Evolutionary conservation across 2,797 vertebrate species (phyloP).

Genomic region (Leptatherina wallacei): DNA sequence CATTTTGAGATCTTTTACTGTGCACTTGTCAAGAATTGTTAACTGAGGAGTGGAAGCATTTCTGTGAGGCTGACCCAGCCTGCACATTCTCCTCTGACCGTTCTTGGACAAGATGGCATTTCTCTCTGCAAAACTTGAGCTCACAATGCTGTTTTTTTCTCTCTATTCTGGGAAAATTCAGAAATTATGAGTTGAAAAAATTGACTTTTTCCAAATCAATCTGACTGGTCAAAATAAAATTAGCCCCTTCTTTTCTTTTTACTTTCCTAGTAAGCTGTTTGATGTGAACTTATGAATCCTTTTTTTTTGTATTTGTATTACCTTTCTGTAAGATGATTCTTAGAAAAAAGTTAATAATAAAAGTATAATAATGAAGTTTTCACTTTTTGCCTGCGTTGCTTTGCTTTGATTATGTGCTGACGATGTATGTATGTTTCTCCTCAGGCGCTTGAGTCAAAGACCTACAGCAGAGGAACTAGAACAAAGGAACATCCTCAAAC

Average conservation of each 20-base stretch:
- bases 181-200: neutral
- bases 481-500: slow-evolving; percentile 98
- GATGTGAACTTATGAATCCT: neutral
- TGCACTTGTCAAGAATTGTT: neutral
- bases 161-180: neutral
- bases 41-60: slow-evolving; percentile 1
- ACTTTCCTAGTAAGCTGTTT: neutral
- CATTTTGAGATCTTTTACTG: slow-evolving; percentile 2
- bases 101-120: neutral
- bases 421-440: slow-evolving; percentile 69
- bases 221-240: neutral
- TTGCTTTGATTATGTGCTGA: slow-evolving; percentile 43
- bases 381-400: neutral
- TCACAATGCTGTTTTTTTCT: neutral
- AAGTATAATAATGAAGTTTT: neutral
- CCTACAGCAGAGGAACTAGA: slow-evolving; percentile 97
- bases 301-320: neutral
- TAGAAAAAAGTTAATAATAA: neutral
- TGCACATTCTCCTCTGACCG: neutral
- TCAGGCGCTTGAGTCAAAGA: slow-evolving; percentile 96
- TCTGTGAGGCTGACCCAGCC: neutral
- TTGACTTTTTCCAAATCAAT: neutral
- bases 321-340: neutral
- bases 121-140: neutral
- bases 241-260: neutral